Conservation (phyloP, 2,888 invertebrate species). For the Baccha elongata region DNA sequence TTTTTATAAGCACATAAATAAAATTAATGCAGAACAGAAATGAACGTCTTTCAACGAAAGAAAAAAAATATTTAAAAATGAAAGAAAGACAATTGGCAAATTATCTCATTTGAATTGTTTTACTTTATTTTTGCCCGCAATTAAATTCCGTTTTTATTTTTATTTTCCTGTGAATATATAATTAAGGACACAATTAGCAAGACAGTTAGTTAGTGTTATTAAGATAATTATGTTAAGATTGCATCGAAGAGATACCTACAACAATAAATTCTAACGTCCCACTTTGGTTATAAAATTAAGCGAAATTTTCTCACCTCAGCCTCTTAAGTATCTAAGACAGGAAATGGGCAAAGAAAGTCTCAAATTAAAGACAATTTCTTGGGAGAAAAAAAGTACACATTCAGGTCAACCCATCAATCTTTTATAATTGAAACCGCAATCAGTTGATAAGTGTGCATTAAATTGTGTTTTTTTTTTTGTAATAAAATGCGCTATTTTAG, state of each 20-base stretch:
- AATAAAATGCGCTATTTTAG: not conserved
- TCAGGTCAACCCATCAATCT: not conserved
- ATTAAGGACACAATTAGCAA: conserved; percentile 47
- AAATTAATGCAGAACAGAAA: conserved; percentile 43
- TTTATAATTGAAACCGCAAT: not conserved
- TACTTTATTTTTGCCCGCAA: not conserved
- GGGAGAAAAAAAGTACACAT: not conserved
- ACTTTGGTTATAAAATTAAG: not conserved
- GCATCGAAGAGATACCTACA: not conserved
- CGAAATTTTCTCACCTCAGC: not conserved
- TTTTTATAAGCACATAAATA: not conserved
- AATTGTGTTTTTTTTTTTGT: not conserved
- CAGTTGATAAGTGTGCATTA: not conserved
- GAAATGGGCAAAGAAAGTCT: conserved; percentile 33
- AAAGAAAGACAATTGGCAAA: not conserved
- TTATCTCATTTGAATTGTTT: not conserved
- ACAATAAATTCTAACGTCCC: not conserved
- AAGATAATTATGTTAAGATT: conserved; percentile 53
- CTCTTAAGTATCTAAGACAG: conserved; percentile 12
- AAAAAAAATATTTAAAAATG: not conserved
- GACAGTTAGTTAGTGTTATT: conserved; percentile 2
- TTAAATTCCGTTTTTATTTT: not conserved
- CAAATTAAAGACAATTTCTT: not conserved
- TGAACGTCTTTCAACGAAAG: conserved; percentile 1
- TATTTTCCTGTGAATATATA: conserved; percentile 22